Conservation (phyloP, 2,888 invertebrate species). For the Plagodis dolabraria region DNA sequence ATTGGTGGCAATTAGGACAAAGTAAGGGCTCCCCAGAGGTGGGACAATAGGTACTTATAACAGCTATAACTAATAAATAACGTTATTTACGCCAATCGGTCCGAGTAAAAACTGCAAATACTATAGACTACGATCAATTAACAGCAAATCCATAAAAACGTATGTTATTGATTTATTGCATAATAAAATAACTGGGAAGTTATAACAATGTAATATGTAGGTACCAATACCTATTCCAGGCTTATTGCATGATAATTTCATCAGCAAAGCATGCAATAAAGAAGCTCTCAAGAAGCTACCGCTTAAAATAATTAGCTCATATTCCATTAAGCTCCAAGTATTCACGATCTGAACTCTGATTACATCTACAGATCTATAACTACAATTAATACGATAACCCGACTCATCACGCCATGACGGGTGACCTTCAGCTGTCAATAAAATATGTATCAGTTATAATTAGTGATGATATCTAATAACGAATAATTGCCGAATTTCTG, state of each 20-base stretch:
- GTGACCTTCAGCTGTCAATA: constrained; percentile 45
- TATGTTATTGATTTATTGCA: too few species aligned
- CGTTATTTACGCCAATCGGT: too few species aligned
- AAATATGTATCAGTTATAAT: constrained; percentile 46
- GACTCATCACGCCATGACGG: constrained; percentile 13
- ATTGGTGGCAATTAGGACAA: too few species aligned
- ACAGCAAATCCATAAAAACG: too few species aligned
- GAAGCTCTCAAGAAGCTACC: constrained; percentile 12
- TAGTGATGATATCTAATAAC: constrained; percentile 38
- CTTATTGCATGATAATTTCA: not conserved
- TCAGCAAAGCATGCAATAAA: constrained; percentile 5
- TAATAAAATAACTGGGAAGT: too few species aligned
- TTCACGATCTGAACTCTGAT: constrained; percentile 20
- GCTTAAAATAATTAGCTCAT: constrained; percentile 7
- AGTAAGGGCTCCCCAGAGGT: too few species aligned
- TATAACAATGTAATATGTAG: too few species aligned
- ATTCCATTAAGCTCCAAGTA: constrained; percentile 14
- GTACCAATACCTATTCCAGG: too few species aligned
- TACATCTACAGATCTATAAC: constrained; percentile 11
- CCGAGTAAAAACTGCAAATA: too few species aligned
- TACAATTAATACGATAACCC: constrained; percentile 14
- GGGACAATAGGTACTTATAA: too few species aligned
- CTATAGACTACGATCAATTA: too few species aligned
- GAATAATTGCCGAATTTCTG: constrained; percentile 57
- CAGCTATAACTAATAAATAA: too few species aligned